Evolutionary conservation across 2,797 vertebrate genomes (phyloP), one percentile per base, ranked within the genome.

Genomic region (Paedocypris micromegethes): DNA sequence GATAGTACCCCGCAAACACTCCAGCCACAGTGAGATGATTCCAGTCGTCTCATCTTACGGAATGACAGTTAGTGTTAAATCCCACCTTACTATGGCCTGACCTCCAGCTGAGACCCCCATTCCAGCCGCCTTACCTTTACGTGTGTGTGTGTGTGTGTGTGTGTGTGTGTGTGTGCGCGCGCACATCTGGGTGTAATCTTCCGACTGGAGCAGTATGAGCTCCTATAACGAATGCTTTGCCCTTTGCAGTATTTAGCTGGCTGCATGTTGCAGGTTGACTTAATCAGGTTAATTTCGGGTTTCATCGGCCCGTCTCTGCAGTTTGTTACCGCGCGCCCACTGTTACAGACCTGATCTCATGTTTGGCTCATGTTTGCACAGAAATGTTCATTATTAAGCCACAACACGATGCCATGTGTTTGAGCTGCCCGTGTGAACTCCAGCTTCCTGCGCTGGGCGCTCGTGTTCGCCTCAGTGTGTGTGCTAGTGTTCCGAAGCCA

Each of bases 361-460:
- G 53, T 68, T 53, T 72, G 64, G n/a, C 63, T 56, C n/a, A n/a
- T n/a, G n/a, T n/a, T 61, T 38, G 57, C 7, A 3, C 68, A 59
- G 63, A 67, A 72, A 76, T 71, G 46, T 62, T 54, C 45, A 75
- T 75, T 78, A 63, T 73, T 70, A 72, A 61, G 56, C 65, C 60
- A 77, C 62, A 57, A 72, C 61, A 73, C 75, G 62, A 75, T 80
- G 58, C 76, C 78, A 80, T 75, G 70, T 71, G 58, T 80, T 77
- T 73, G 72, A 77, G 67, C 74, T 75, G 76, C 75, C 64, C 61
- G 46, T 66, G 75, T 72, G 64, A 68, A 71, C 70, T 58, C 67
- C 66, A 4, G 8, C 5, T 9, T 62, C 42, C 49, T 40, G 6
- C 38, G 47, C n/a, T 41, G 5, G 2, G 8, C 8, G 56, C 66